A percentile compares a stretch with the other conserved stretches of the same genome.
Conservation (phyloP, 2,888 invertebrate genomes). For the Prionchulus punctatus region DNA sequence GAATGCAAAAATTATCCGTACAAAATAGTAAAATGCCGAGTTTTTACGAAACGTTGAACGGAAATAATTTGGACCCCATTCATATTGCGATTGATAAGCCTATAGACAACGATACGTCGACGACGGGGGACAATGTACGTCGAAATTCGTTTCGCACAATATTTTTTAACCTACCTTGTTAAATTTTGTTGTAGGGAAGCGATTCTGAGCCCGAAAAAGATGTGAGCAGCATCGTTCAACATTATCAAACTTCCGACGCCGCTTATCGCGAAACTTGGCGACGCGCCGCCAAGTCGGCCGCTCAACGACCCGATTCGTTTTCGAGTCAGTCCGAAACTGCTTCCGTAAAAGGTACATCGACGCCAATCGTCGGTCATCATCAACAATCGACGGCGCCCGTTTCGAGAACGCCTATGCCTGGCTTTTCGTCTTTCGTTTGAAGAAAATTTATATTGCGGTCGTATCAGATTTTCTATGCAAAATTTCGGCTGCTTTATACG, state of each 20-base stretch:
- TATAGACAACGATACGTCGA: no score
- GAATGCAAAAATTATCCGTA: no score
- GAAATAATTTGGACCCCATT: not conserved
- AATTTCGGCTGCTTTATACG: no score
- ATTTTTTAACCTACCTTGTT: no score
- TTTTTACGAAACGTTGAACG: conserved; percentile 2
- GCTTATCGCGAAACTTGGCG: conserved; percentile 11
- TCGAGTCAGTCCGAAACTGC: not conserved
- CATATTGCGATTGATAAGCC: not conserved
- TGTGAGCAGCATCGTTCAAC: conserved; percentile 7
- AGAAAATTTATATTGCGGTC: no score
- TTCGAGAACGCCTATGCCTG: not conserved
- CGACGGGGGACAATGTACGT: no score
- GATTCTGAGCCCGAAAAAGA: not conserved
- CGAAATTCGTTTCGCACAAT: not conserved
- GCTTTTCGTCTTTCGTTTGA: not conserved
- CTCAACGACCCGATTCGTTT: not conserved
- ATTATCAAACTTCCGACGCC: conserved; percentile 7
- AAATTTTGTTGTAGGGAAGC: no score
- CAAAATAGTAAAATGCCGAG: no score
- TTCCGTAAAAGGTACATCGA: not conserved
- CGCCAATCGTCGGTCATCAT: not conserved
- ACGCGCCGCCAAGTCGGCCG: conserved; percentile 5
- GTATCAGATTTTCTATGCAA: no score
- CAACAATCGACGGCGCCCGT: not conserved